Base-by-base conservation (phyloP, 2,888 invertebrate species). In the Zeuzera pyrina region DNA sequence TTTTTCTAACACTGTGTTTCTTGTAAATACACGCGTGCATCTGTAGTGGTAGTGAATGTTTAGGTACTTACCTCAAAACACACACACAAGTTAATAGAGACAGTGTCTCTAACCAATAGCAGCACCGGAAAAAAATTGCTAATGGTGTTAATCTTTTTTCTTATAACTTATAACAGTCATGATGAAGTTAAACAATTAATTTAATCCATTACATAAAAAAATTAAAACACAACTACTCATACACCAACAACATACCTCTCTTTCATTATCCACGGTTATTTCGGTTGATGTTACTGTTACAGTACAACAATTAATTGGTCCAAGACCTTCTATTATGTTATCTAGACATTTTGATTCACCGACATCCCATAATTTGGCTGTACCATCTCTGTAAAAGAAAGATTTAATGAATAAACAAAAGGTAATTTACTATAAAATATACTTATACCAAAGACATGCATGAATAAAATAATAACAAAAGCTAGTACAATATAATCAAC, bases 281-380 rank as follows among this genome's bases (percentile, higher is more conserved):
- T 51, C 56, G 36, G 73, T 66, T 34, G 53, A 45, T 6, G 78
- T 68, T 30, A 54, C 56, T 23, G 65, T 58, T 19, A 88, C 42
- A 16, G 72, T 55, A 61, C 89, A 89, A 42, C 87, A 85, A 53
- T 89, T 89, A 10, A 89, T 86, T 34, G 71, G 65, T 3, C 86
- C 85, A 39, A 78, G 72, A 4, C 78, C 81, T 45, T 83, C 72
- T 21, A 79, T 36, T 11, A 89, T 55, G 36, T 86, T 81, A 28
- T 56, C 83, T 7, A 91, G 54, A 45, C 88, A 87, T 5, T 64
- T 65, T 31, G 87, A 78, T 59, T 87, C 73, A 19, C 89, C 89
- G 47, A 89, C 88, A 72, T 90, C 89, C 91, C 91, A 91, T 16
- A 91, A 64, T 46, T 86, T 87, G 2, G 87, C 88, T 33, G 85